Evolutionary conservation across 2,888 invertebrate species (phyloP), one percentile per base, ranked within the genome.

Genomic region (Liposcelis brunnea): DNA sequence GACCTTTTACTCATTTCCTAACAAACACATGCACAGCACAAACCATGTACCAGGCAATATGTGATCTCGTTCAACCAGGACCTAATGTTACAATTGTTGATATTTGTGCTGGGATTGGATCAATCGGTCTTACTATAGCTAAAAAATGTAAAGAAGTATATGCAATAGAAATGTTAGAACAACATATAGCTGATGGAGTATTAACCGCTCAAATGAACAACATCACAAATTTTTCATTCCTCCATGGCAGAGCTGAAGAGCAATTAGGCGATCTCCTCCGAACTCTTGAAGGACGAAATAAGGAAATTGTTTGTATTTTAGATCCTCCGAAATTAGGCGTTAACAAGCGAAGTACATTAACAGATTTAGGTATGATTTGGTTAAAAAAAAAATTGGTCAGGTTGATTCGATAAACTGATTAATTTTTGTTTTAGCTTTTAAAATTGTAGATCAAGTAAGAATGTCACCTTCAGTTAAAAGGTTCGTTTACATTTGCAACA

Each of bases 21-120:
- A 36, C 15, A 10, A 36, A 36, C 14, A 36, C 16, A 18, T 36
- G 37, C 16, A 10, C 37, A 8, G 8, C 37, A 7, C 37, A 36
- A 36, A 36, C 15, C 37, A 10, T 14, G 14, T 36, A 36, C 14
- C 37, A 36, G 16, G 37, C 37, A 8, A 36, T 36, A 10, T 36
- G 15, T 12, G 37, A 36, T 18, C 37, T 36, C 14, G 14, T 36
- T 36, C 37, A 36, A 14, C 37, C 37, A 12, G 16, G 16, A 15
- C 37, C 37, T 36, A 36, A 36, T 12, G 37, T 36, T 7, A 36
- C 37, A 14, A 8, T 36, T 7, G 37, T 36, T 8, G 76, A 77
- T 57, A 63, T 77, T 31, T 77, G 76, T 55, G 76, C 75, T 59
- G 76, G 76, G 8, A 74, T 74, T 12, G 77, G 76, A 37, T 66